Base-by-base conservation (phyloP, 2,888 invertebrate genomes). In the Uloborus plumipes region DNA sequence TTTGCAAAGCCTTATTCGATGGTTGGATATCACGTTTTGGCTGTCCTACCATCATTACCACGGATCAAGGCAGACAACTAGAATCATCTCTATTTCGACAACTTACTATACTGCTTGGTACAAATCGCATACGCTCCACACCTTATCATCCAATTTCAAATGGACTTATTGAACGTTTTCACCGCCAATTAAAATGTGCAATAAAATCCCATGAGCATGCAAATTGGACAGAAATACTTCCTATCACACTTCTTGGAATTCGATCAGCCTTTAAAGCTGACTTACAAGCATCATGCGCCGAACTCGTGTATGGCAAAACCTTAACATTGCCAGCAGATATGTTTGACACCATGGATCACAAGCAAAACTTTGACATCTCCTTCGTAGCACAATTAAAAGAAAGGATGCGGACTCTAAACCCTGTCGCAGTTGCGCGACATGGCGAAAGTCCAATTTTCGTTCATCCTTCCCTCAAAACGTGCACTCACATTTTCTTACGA, bases 81-180 rank as follows among this genome's bases (percentile, higher is more conserved):
- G n/a, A 69, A 31, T 69, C 69, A 1, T 16, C 31, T n/a, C 20
- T 49, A 3, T 71, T 71, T 16, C 2, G 16, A n/a, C 7, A 59
- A 1, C 58, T 71, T 0, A 22, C 20, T 7, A 16, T 13, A 31
- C 13, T 55, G 0, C 18, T 62, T 31, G 64, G 73, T 31, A n/a
- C n/a, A n/a, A 49, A 73, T 4, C 18, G 16, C 11, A 51, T 62
- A 1, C 64, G 51, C 11, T 53, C 64, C 0, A 31, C 62, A 1
- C 13, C 64, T 11, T 73, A 73, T 51, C 61, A 73, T 26, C 64
- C 73, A 16, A 26, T 26, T 6, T 22, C 51, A 2, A 73, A 73
- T 39, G 62, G 73, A 2, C 14, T 64, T 9, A 6, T 72, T 15
- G 71, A 71, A 22, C n/a, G 71, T 0, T 26, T 59, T 39, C 71